Base-by-base conservation (phyloP, 2,113 vertebrate species). In the Geothlypis trichas region DNA sequence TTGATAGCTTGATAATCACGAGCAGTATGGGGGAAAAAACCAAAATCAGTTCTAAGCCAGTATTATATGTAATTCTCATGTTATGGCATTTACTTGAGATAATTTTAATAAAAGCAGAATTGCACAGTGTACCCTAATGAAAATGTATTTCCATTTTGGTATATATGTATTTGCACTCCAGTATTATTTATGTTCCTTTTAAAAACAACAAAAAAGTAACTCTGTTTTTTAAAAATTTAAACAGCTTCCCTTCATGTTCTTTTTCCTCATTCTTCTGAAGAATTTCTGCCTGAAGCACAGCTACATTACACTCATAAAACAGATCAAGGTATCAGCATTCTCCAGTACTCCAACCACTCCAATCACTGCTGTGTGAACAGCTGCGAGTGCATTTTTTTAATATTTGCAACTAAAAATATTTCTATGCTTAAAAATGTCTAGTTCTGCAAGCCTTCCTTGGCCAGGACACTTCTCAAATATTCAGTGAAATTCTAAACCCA, bases 231-330 rank as follows among this genome's bases (percentile, higher is more conserved):
- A 13, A 27, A 51, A 71, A 52, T 63, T 89, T 74, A 44, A 95
- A n/a, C 73, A 57, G 69, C 91, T 95, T 47, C n/a, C 31, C 61
- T 95, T 89, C 30, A 1, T 91, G 49, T 76, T 93, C 69, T 82
- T 84, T 87, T 84, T 79, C 61, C 77, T 92, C 49, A 57, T 91
- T 91, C 84, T 93, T 95, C 87, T 96, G 51, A 96, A 95, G 91
- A 93, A 93, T 93, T 96, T 96, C 87, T 95, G 95, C 96, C 93
- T 96, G 84, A 80, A 96, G 95, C 94, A 94, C 78, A 85, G 58
- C 78, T 95, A 83, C 62, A 46, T 46, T 83, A 51, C 51, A 85
- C 55, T 93, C 89, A 88, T 72, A 91, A 89, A 97, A 93, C 91
- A 46, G 68, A 76, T 58, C 84, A 91, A 94, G 78, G 90, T 95